These are phyloP conservation scores for Chlorops oryzae DNA, from an alignment of 1,140 invertebrate genomes.

Conservation along the genomic window DNA sequence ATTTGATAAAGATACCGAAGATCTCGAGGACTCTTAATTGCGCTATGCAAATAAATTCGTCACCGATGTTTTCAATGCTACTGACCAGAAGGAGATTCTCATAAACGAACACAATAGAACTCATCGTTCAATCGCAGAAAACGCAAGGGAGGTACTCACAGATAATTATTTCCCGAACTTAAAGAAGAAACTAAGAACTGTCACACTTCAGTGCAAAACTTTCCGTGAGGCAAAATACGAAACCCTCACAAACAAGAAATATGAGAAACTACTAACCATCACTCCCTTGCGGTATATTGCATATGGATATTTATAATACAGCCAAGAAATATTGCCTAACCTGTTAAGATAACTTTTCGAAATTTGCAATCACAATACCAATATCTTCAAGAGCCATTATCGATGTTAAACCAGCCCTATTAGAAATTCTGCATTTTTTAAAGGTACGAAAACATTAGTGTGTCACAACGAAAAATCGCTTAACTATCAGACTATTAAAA, in stretches of 20 bases:
- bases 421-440: constrained; percentile 1
- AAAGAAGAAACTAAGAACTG: background rate
- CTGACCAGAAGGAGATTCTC: constrained; percentile 6
- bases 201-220: background rate
- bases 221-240: background rate
- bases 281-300: constrained; percentile 2
- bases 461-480: constrained; percentile 11
- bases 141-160: background rate
- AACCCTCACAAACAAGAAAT: background rate
- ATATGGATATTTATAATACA: background rate
- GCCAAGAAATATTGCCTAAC: background rate
- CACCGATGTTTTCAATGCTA: constrained; percentile 1
- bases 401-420: constrained; percentile 3
- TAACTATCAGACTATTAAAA: constrained; percentile 4
- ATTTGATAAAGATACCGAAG: background rate
- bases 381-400: background rate
- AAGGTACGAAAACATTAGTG: background rate
- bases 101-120: constrained; percentile 2
- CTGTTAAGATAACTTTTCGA: background rate
- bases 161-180: constrained; percentile 6
- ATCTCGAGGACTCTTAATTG: background rate
- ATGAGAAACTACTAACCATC: background rate
- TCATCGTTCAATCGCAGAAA: constrained; percentile 5
- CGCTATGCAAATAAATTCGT: background rate
- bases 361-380: background rate